These are phyloP conservation scores for Amorpha juglandis DNA, from an alignment of 2,888 invertebrate genomes.

Conservation along the genomic window DNA sequence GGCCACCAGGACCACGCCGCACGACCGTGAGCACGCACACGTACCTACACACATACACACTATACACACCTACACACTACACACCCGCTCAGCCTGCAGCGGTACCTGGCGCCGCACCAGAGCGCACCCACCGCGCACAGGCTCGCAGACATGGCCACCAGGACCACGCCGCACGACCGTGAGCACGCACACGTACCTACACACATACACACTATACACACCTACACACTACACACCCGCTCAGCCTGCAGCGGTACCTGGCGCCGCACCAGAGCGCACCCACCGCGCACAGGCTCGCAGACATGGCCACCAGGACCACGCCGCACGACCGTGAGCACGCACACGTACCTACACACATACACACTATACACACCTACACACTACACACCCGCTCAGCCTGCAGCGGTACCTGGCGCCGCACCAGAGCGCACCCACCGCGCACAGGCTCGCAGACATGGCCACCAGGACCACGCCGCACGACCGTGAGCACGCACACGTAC, in stretches of 20 bases:
- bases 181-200: too few relatives aligned
- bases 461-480: slow-evolving; percentile 52
- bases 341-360: too few relatives aligned
- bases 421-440: slow-evolving; percentile 55
- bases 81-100: slow-evolving; percentile 51
- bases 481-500: slow-evolving; percentile 53
- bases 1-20: slow-evolving; percentile 53
- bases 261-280: slow-evolving; percentile 57
- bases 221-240: too few relatives aligned
- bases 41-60: too few relatives aligned
- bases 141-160: slow-evolving; percentile 56
- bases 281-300: slow-evolving; percentile 54
- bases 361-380: too few relatives aligned
- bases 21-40: slow-evolving; percentile 54
- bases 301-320: slow-evolving; percentile 57
- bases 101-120: slow-evolving; percentile 60
- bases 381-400: too few relatives aligned
- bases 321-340: slow-evolving; percentile 54
- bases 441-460: slow-evolving; percentile 59
- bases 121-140: slow-evolving; percentile 53
- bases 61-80: too few relatives aligned
- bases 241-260: slow-evolving; percentile 55
- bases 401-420: slow-evolving; percentile 58
- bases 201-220: too few relatives aligned
- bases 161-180: slow-evolving; percentile 58